These are phyloP conservation scores for Ploceus nigricollis DNA, from an alignment of 2,113 vertebrate genomes.

Conservation along the genomic window DNA sequence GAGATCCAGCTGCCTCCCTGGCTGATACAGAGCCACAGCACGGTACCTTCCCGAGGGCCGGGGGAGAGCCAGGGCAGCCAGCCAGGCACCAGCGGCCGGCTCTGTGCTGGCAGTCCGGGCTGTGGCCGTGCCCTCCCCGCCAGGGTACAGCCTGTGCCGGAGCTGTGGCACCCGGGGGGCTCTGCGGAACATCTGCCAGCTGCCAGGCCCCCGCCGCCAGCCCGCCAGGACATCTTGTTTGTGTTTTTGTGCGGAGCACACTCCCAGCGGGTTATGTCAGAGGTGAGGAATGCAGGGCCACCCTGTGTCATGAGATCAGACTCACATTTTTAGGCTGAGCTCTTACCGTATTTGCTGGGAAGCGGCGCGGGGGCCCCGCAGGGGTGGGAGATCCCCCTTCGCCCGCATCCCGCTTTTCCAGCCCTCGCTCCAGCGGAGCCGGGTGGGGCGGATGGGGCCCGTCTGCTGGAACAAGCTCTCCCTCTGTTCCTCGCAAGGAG, in stretches of 20 bases:
- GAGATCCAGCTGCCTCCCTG: background rate
- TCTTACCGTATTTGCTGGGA: slow-evolving; percentile 51
- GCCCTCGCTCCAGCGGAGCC: background rate
- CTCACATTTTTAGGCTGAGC: slow-evolving; percentile 55
- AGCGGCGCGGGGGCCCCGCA: slow-evolving; percentile 14
- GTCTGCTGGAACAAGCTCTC: slow-evolving; percentile 55
- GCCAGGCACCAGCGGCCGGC: accelerated
- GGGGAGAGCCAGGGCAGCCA: background rate
- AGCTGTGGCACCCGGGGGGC: background rate
- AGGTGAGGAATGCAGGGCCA: slow-evolving; percentile 70
- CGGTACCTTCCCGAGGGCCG: background rate
- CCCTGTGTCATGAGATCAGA: slow-evolving; percentile 69
- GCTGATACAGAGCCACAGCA: background rate
- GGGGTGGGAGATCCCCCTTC: slow-evolving; percentile 12
- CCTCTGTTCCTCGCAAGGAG: slow-evolving; percentile 53
- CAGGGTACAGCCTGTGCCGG: background rate
- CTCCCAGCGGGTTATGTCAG: slow-evolving; percentile 70
- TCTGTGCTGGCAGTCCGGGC: background rate
- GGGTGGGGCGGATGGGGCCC: slow-evolving; percentile 44
- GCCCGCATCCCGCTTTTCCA: slow-evolving; percentile 12
- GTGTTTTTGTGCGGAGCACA: slow-evolving; percentile 59
- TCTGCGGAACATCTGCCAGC: slow-evolving; percentile 32
- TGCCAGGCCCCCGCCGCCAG: slow-evolving; percentile 4
- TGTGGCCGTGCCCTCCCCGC: background rate
- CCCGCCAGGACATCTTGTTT: slow-evolving; percentile 65